Evolutionary conservation across 2,888 invertebrate species (phyloP).

Genomic region (Prosopocoilus inquinatus): DNA sequence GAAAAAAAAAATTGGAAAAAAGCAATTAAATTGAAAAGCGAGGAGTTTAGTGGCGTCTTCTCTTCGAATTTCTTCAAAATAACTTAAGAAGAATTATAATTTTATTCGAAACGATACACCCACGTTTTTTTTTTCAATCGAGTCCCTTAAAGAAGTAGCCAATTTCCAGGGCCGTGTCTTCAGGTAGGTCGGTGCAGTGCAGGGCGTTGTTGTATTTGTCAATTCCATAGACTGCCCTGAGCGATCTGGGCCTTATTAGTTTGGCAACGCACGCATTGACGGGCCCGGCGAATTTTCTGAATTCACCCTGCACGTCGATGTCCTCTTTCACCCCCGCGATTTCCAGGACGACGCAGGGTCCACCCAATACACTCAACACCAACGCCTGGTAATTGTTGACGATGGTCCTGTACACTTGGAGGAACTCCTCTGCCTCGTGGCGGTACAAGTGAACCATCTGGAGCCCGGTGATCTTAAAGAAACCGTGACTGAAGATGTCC

Average conservation of each 20-base stretch:
- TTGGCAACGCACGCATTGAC: slow-evolving; percentile 88
- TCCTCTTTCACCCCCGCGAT: slow-evolving; percentile 60
- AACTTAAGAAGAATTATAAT: no score
- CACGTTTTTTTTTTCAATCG: slow-evolving; percentile 14
- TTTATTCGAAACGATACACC: no score
- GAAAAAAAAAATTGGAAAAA: no score
- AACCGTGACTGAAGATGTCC: slow-evolving; percentile 67
- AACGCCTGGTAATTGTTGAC: slow-evolving; percentile 75
- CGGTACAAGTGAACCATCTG: slow-evolving; percentile 77
- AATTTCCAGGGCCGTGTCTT: slow-evolving; percentile 81
- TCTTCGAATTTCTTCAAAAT: no score
- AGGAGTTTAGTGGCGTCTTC: no score
- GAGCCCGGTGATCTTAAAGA: slow-evolving; percentile 76
- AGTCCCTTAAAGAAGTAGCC: slow-evolving; percentile 79
- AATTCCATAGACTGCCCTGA: slow-evolving; percentile 81
- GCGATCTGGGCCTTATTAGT: slow-evolving; percentile 76
- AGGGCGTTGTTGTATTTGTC: slow-evolving; percentile 84
- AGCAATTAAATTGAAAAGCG: no score
- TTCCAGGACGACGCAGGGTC: slow-evolving; percentile 84
- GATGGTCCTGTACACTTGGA: slow-evolving; percentile 90
- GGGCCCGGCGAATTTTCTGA: slow-evolving; percentile 85
- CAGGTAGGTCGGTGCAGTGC: slow-evolving; percentile 90
- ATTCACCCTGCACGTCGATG: slow-evolving; percentile 64
- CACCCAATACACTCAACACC: slow-evolving; percentile 80
- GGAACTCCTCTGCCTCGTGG: slow-evolving; percentile 85